Percentiles rank a stretch among this genome's conserved stretches.
Evolutionary conservation across 2,888 invertebrate species (phyloP).

Genomic region (Corbicula japonica): DNA sequence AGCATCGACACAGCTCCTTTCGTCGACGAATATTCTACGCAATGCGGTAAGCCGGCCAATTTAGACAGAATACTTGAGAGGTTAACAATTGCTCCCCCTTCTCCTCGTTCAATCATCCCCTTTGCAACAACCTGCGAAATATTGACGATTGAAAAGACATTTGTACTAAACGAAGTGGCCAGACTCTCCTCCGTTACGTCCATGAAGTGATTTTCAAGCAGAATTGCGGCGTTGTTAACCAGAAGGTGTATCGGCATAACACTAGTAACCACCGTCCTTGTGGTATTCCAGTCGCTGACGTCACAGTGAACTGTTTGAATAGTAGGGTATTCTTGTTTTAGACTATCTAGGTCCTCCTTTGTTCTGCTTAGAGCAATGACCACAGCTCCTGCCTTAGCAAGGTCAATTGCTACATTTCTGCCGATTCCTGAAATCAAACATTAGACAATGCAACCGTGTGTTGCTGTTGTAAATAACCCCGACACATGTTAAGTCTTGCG

Average conservation of each 20-base stretch:
- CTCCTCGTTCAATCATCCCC: not conserved
- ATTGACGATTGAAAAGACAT: not conserved
- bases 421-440: slow-evolving; percentile 19
- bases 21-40: not conserved
- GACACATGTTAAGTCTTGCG: too few relatives aligned
- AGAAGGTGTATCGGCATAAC: slow-evolving; percentile 8
- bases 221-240: slow-evolving; percentile 16
- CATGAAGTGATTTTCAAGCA: not conserved
- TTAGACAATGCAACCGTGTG: too few relatives aligned
- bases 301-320: not conserved
- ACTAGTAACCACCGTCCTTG: not conserved
- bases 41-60: not conserved
- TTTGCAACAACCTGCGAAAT: slow-evolving; percentile 12
- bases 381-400: slow-evolving; percentile 1
- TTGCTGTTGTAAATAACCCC: too few relatives aligned
- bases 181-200: slow-evolving; percentile 3
- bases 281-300: slow-evolving; percentile 5
- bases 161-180: not conserved
- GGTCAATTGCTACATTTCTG: not conserved
- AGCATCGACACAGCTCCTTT: slow-evolving; percentile 15
- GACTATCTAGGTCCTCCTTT: not conserved
- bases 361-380: slow-evolving; percentile 27
- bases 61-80: slow-evolving; percentile 16
- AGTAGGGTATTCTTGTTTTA: not conserved
- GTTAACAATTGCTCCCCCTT: slow-evolving; percentile 12